Evolutionary conservation across 2,888 invertebrate species (phyloP), one percentile per base, ranked within the genome.

Genomic region (Caenorhabditis sp.): DNA sequence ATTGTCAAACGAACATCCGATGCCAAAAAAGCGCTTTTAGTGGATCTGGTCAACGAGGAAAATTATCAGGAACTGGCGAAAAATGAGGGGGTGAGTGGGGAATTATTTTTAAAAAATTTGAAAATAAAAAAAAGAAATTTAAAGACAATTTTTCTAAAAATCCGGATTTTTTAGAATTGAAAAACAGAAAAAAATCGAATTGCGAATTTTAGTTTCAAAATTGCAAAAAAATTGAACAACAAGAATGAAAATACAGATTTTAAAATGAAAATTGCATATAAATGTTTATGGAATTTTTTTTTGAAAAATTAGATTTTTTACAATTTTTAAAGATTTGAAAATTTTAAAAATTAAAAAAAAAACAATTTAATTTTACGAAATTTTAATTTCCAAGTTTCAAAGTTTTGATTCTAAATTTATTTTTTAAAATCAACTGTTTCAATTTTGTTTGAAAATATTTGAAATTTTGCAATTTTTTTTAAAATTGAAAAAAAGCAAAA

Each of bases 1-100:
- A 64, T 87, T 18, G 84, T 87, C 15, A 71, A 61, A 24, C 67
- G 61, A 40, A 78, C 65, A n/a, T 74, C 72, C 24, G 64, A 62
- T 1, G 68, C 70, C 11, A 84, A 78, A 3, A 79, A 82, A 64
- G 85, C 70, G 18, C 68, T 86, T 26, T 74, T 87, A 13, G 87
- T 90, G 20, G 90, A 90, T 78, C 87, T 89, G 8, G 89, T 89
- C 8, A 87, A 89, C 44, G 84, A 88, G 22, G 76, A 85, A 8
- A 83, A 82, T 56, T 83, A 88, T 51, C 55, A 58, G 5, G 74
- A 82, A 4, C 53, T 78, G 20, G 83, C 82, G 6, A 67, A 83
- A 8, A 62, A 79, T 15, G 62, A 83, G n/a, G 68, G 80, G 61
- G 86, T 87, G 37, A 51, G 68, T n/a, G n/a, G n/a, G n/a, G n/a